Evolutionary conservation across 2,888 invertebrate genomes (phyloP), one percentile per base, ranked within the genome.

Genomic region (Elysia crispata): DNA sequence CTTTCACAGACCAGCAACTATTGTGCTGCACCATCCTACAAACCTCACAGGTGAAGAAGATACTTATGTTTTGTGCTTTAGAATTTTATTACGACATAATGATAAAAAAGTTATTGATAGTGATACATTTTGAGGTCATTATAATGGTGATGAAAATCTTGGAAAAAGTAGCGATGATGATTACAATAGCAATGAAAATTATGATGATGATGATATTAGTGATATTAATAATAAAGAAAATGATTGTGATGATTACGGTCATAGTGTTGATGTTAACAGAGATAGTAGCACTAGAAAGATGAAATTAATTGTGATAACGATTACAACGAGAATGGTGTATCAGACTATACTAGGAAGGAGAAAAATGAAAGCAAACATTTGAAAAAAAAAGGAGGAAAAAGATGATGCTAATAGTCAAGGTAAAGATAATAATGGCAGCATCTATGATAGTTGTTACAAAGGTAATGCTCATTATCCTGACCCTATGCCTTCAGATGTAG

Each of bases 1-100:
- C 69, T 76, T 89, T 23, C 85, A 86, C 41, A 81, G 86, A 75
- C 89, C 89, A 8, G 86, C 87, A 15, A 81, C 85, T 31, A 73
- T 89, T 25, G 83, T 85, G 31, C 79, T 88, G 11, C 83, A 88
- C 62, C 87, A 88, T 70, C 87, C 88, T 8, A 76, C 75, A n/a
- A 82, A 85, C 64, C 81, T 86, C 15, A 78, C 80, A 67, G 84
- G 88, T 87, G 80, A 82, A 77, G 73, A 1, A 25, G 50, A 8
- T 5, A 69, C 33, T 18, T 41, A 6, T 20, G 33, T 25, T 41
- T 6, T 41, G 41, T 41, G 3, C 11, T 41, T 41, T 6, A 41
- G 41, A 41, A 41, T 41, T 6, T 41, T 3, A 41, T 41, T 6
- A 41, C 11, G 41, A 33, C 13, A 11, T 41, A 41, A 69, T 31